Conservation (phyloP, 2,797 vertebrate species). For the Sebastes iracundus region DNA sequence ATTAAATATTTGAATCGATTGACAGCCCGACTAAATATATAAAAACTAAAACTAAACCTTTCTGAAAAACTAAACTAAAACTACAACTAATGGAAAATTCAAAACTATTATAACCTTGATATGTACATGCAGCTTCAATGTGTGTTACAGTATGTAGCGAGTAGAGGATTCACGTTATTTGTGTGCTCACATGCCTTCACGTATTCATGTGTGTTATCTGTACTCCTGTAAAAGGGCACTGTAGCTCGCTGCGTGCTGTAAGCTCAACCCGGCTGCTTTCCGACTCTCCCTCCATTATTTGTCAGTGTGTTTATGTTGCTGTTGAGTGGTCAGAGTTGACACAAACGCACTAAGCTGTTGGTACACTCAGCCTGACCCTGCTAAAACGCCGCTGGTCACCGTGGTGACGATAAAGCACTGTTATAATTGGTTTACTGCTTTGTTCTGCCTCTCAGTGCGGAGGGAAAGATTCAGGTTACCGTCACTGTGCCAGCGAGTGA, state of each 20-base stretch:
- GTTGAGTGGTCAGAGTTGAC: slow-evolving; percentile 53
- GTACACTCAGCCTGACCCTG: slow-evolving; percentile 71
- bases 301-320: slow-evolving; percentile 44
- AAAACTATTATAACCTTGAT: not conserved
- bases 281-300: slow-evolving; percentile 28
- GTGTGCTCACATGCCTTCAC: not conserved
- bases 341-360: slow-evolving; percentile 65
- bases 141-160: too few species aligned
- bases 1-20: too few species aligned
- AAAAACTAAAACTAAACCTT: too few species aligned
- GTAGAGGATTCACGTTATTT: not conserved
- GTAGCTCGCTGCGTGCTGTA: not conserved
- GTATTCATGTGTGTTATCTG: not conserved
- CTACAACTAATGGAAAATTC: too few species aligned
- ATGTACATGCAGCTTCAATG: not conserved
- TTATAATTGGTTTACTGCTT: slow-evolving; percentile 82
- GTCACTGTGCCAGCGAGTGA: slow-evolving; percentile 65
- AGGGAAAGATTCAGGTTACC: slow-evolving; percentile 70
- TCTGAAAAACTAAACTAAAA: too few species aligned
- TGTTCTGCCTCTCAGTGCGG: slow-evolving; percentile 64
- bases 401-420: slow-evolving; percentile 69
- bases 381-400: slow-evolving; percentile 65
- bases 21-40: too few species aligned
- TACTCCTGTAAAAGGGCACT: not conserved
- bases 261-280: slow-evolving; percentile 1